Conservation (phyloP, 2,888 invertebrate genomes). For the Plagodis dolabraria region DNA sequence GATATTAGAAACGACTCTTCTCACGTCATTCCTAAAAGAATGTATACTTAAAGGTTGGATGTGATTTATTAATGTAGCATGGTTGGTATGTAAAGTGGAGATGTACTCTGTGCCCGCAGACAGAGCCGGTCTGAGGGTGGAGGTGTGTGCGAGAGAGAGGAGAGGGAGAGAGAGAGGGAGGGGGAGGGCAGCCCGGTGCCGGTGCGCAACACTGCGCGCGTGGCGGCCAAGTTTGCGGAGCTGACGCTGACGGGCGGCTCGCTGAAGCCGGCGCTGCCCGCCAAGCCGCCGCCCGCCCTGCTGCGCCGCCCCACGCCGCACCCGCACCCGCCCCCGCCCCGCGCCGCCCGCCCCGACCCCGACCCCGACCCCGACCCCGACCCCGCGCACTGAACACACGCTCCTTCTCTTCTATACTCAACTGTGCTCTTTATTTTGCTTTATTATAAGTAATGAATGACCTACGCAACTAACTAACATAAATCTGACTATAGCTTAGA, state of each 20-base stretch:
- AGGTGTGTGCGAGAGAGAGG: slow-evolving; percentile 11
- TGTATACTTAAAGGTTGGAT: too few relatives aligned
- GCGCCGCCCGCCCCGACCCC: slow-evolving; percentile 30
- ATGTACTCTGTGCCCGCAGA: neutral
- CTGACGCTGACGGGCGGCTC: slow-evolving; percentile 86
- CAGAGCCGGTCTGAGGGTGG: slow-evolving; percentile 36
- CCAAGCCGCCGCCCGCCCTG: slow-evolving; percentile 93
- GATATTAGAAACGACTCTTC: too few relatives aligned
- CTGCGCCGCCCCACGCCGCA: slow-evolving; percentile 81
- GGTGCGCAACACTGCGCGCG: slow-evolving; percentile 85
- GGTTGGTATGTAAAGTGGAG: too few relatives aligned
- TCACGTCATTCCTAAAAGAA: too few relatives aligned
- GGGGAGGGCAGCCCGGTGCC: slow-evolving; percentile 70
- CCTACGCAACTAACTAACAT: neutral
- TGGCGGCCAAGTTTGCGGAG: slow-evolving; percentile 87
- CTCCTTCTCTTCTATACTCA: neutral
- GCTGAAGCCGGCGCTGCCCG: slow-evolving; percentile 90
- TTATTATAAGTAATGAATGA: too few relatives aligned
- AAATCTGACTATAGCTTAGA: too few relatives aligned
- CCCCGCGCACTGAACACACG: neutral
- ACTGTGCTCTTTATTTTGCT: too few relatives aligned
- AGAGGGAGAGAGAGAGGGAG: slow-evolving; percentile 17
- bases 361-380: slow-evolving; percentile 20
- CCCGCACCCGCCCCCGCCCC: slow-evolving; percentile 47
- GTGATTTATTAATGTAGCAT: too few relatives aligned